These are phyloP conservation scores for Cygnus atratus DNA, from an alignment of 2,113 vertebrate genomes.

Conservation along the genomic window DNA sequence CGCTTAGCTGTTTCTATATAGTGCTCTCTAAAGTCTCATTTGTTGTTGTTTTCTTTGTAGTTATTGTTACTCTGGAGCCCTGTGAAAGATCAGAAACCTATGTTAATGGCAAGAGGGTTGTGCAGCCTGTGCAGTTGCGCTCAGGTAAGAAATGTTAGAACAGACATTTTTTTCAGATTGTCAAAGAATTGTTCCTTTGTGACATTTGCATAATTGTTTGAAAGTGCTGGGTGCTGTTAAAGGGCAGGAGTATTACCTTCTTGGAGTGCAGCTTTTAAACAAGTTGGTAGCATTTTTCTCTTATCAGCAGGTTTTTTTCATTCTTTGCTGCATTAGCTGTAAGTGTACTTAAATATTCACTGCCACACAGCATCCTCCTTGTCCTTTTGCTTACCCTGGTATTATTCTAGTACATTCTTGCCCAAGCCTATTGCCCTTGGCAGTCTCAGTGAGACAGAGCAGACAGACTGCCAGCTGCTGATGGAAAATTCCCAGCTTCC, in stretches of 20 bases:
- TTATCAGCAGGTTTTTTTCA: neutral
- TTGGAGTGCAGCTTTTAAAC: neutral
- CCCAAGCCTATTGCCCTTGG: slow-evolving; percentile 29
- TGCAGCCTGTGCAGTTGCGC: slow-evolving; percentile 89
- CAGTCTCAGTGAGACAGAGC: slow-evolving; percentile 4
- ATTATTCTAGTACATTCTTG: slow-evolving; percentile 27
- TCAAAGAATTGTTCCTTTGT: neutral
- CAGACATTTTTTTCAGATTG: accelerated
- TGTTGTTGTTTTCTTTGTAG: slow-evolving; percentile 64
- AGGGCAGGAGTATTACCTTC: neutral
- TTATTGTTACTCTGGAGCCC: slow-evolving; percentile 92
- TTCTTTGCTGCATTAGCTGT: neutral
- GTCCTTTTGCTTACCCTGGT: slow-evolving; percentile 13
- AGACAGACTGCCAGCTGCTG: slow-evolving; percentile 36
- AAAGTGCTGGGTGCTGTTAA: neutral
- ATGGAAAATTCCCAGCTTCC: slow-evolving; percentile 28
- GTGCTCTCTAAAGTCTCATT: neutral
- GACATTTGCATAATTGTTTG: neutral
- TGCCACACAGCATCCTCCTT: neutral
- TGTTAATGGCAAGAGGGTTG: slow-evolving; percentile 95
- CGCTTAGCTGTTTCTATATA: neutral
- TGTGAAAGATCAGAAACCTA: slow-evolving; percentile 97
- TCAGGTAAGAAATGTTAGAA: slow-evolving; percentile 82
- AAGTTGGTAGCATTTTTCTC: neutral
- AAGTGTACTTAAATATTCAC: neutral